A percentile compares a stretch with the other conserved stretches of the same genome.
These are phyloP conservation scores for Pantherophis alleghaniensis DNA, from an alignment of 2,797 vertebrate genomes.

Conservation along the genomic window DNA sequence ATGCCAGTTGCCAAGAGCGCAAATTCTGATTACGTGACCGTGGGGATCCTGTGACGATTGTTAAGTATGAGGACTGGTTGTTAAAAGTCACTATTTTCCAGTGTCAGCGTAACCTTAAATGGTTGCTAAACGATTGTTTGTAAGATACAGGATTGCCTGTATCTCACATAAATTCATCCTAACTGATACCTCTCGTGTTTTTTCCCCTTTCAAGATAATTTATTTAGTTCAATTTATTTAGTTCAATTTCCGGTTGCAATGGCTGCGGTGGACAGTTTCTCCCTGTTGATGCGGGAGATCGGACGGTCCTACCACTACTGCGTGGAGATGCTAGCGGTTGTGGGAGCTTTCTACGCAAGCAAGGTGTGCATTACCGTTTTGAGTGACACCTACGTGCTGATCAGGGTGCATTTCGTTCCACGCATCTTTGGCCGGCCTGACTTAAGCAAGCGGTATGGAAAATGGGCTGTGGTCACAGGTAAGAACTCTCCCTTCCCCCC, in stretches of 20 bases:
- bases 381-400: constrained; percentile 75
- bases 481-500: constrained; percentile 47
- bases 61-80: neutral
- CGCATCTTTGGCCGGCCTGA: constrained; percentile 72
- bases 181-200: neutral
- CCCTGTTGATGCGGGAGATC: constrained; percentile 85
- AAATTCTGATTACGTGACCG: neutral
- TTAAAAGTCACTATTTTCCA: neutral
- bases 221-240: no score
- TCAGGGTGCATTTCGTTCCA: constrained; percentile 86
- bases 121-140: neutral
- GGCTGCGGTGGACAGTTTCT: constrained; percentile 94
- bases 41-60: neutral
- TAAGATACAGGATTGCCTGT: neutral
- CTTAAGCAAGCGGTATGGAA: constrained; percentile 82
- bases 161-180: neutral
- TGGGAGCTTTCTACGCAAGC: constrained; percentile 86
- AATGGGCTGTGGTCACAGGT: constrained; percentile 92
- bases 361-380: constrained; percentile 75
- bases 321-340: constrained; percentile 83
- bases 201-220: constrained; percentile 42
- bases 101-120: neutral
- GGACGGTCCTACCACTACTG: constrained; percentile 83
- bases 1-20: neutral
- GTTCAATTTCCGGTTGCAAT: constrained; percentile 62